Percentiles rank a stretch among this genome's conserved stretches.
These are phyloP conservation scores for Microtus montanus DNA, from an alignment of 2,113 vertebrate species.

Conservation along the genomic window DNA sequence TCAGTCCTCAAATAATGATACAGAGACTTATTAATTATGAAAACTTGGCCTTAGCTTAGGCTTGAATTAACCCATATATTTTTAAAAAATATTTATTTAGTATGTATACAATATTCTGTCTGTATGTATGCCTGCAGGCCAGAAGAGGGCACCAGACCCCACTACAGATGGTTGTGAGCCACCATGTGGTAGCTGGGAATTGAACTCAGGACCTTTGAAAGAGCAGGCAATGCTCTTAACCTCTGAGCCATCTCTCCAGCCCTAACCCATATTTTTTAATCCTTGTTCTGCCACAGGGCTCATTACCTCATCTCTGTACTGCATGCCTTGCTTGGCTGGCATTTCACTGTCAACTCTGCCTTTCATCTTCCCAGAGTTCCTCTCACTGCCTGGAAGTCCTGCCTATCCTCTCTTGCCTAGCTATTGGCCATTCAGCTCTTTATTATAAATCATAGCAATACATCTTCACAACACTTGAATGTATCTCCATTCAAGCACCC, in stretches of 20 bases:
- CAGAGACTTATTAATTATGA: not conserved
- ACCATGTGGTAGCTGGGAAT: too few species aligned
- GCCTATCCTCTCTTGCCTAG: not conserved
- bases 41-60: not conserved
- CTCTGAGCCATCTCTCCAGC: too few species aligned
- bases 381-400: not conserved
- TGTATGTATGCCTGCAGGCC: too few species aligned
- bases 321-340: not conserved
- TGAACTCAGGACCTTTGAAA: too few species aligned
- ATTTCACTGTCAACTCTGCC: not conserved
- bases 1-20: not conserved
- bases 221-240: too few species aligned
- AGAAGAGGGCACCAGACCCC: too few species aligned
- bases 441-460: not conserved
- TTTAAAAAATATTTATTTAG: too few species aligned
- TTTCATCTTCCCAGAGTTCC: not conserved
- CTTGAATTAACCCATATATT: not conserved
- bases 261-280: not conserved
- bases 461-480: not conserved
- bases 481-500: not conserved
- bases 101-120: too few species aligned
- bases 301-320: not conserved
- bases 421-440: not conserved
- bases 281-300: not conserved
- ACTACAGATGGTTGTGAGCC: too few species aligned